These are phyloP conservation scores for Uromys caudimaculatus DNA, from an alignment of 2,797 vertebrate genomes.

Conservation along the genomic window DNA sequence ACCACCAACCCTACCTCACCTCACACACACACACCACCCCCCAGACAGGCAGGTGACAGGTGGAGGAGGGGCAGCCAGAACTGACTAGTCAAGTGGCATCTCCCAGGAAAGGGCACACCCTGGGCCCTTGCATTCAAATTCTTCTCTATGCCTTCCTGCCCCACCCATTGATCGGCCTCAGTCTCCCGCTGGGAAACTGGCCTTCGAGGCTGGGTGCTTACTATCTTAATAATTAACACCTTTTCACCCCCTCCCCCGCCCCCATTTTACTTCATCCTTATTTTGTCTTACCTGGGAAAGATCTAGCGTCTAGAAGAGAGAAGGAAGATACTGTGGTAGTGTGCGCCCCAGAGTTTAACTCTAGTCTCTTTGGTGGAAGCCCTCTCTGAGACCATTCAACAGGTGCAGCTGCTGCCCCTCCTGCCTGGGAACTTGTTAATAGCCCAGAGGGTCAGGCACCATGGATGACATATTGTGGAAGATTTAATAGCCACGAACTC, in stretches of 20 bases:
- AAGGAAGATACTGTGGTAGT: not conserved
- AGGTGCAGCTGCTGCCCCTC: constrained; percentile 35
- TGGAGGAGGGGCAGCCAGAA: not conserved
- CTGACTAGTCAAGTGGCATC: accelerated
- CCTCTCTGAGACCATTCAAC: not conserved
- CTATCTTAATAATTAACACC: not conserved
- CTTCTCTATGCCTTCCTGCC: not conserved
- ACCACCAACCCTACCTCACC: not conserved
- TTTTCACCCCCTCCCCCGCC: not conserved
- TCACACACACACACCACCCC: not conserved
- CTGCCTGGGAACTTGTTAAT: not conserved
- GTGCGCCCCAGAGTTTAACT: not conserved
- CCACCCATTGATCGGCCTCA: not conserved
- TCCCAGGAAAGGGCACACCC: not conserved
- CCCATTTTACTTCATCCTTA: not conserved
- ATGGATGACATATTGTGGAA: not conserved
- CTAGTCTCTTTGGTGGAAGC: not conserved
- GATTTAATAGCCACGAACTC: not conserved
- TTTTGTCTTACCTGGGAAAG: not conserved
- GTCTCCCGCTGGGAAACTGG: not conserved
- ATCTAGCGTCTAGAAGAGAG: not conserved
- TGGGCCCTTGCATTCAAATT: not conserved
- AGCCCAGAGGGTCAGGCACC: not conserved
- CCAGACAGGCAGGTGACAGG: not conserved
- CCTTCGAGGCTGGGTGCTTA: not conserved